Base-by-base conservation (phyloP, 2,888 invertebrate species). In the Embidobia sp. region DNA sequence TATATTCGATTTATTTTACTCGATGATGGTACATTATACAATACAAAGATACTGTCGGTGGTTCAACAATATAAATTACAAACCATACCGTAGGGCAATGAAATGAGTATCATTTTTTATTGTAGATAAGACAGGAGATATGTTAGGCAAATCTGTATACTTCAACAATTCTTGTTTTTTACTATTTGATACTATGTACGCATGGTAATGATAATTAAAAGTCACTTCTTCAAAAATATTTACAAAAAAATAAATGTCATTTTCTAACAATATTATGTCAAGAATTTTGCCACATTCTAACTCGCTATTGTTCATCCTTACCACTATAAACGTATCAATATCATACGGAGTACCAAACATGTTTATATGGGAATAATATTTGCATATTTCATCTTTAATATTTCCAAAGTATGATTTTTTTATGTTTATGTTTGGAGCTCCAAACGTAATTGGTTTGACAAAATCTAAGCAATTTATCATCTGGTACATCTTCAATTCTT, bases 201-300 rank as follows among this genome's bases (percentile, higher is more conserved):
- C 57, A 42, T 57, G 57, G 15, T 29, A 57, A 18, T 57, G 57
- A n/a, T 7, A 31, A 22, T 59, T 44, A 13, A 59, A 44, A 10
- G 59, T 44, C 0, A 59, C 5, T 59, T 59, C 59, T 6, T 59
- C 5, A 10, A 31, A 59, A n/a, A 59, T 15, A 13, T 46, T 4
- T 7, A 46, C 3, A 35, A 35, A 13, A 26, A 59, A 59, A 26
- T 35, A 35, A 35, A 59, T 46, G n/a, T 59, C 59, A 26, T 26
- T 13, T 3, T 46, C 4, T 3, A 26, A 13, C 15, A 0, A 35
- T 3, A 59, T 10, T 2, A 46, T 59, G 3, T 48, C 27, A 0
- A 11, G 8, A 10, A 61, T 48, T 35, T 35, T 33, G 0, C 59
- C 59, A 40, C 40, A 64, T 15, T 51, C 19, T 15, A 42, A 1